These are phyloP conservation scores for Aleiodes alternator DNA, from an alignment of 2,888 invertebrate genomes.

Conservation along the genomic window DNA sequence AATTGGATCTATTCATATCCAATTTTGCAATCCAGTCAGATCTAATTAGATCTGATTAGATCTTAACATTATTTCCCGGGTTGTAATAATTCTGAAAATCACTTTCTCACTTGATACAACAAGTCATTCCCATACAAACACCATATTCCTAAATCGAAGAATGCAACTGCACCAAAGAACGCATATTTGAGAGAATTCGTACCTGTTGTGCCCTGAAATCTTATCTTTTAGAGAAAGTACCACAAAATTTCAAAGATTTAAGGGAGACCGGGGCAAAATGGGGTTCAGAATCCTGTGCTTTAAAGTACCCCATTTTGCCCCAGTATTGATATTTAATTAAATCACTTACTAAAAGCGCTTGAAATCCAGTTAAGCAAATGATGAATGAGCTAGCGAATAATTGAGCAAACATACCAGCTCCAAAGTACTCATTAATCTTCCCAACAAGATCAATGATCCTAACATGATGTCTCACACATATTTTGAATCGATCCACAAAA, in stretches of 20 bases:
- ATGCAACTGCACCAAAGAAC: slow-evolving; percentile 61
- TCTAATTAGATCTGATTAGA: too few species aligned
- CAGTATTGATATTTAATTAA: too few species aligned
- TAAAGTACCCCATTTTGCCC: too few species aligned
- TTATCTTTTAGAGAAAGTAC: neutral
- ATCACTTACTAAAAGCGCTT: slow-evolving; percentile 60
- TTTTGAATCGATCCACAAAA: slow-evolving; percentile 54
- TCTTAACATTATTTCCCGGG: too few species aligned
- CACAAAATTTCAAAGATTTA: neutral
- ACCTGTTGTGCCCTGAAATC: slow-evolving; percentile 60
- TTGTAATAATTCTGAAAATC: neutral
- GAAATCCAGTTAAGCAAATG: slow-evolving; percentile 69
- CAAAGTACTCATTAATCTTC: slow-evolving; percentile 61
- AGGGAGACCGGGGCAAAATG: too few species aligned
- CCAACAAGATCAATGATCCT: slow-evolving; percentile 57
- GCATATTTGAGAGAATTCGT: slow-evolving; percentile 59
- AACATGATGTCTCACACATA: slow-evolving; percentile 61
- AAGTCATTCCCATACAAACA: slow-evolving; percentile 46
- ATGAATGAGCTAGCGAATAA: slow-evolving; percentile 64
- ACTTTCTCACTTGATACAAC: neutral
- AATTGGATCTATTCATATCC: too few species aligned
- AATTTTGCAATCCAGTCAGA: too few species aligned
- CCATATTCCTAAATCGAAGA: slow-evolving; percentile 61
- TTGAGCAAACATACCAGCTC: slow-evolving; percentile 63
- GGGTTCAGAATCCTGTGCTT: too few species aligned